Evolutionary conservation across 2,888 invertebrate species (phyloP), one percentile per base, ranked within the genome.

Genomic region (Crioceris asparagi): DNA sequence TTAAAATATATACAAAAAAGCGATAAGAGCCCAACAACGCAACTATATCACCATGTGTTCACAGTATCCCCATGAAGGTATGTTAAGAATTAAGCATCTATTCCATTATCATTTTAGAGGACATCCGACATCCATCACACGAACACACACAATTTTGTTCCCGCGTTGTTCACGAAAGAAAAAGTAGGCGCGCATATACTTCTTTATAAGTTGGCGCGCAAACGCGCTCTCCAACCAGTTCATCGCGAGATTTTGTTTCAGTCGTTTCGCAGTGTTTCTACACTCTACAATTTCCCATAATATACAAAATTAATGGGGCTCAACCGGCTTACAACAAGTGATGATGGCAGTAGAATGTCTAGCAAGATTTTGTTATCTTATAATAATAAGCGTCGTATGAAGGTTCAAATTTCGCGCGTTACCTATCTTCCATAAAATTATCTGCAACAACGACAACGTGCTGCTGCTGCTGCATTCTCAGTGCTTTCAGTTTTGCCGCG

Each of bases 391-490:
- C 35, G 33, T 29, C 37, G 43, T 29, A 33, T 32, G 32, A 43
- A 43, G 39, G 29, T 47, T 47, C 40, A 42, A 47, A 41, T 47
- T 46, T 45, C 45, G 40, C 47, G 45, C 47, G 39, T 35, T 35
- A 38, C 17, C 33, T 29, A 29, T 17, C 18, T 27, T 14, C 32
- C 37, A 39, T 37, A 17, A 17, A 27, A 34, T 37, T 32, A 21
- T 19, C 21, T 35, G 36, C n/a, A 25, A 27, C 33, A 25, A 29
- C 19, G 30, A 21, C 35, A 16, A 25, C 29, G n/a, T n/a, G n/a
- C n/a, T n/a, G n/a, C n/a, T n/a, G n/a, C n/a, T n/a, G n/a, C n/a
- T n/a, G n/a, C n/a, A n/a, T n/a, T n/a, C n/a, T n/a, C n/a, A n/a
- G n/a, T 23, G 32, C 23, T 19, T 38, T 36, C 41, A 41, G 40